A percentile compares a stretch with the other conserved stretches of the same genome.
Conservation (phyloP, 2,797 vertebrate genomes). For the Eleutherodactylus coqui region DNA sequence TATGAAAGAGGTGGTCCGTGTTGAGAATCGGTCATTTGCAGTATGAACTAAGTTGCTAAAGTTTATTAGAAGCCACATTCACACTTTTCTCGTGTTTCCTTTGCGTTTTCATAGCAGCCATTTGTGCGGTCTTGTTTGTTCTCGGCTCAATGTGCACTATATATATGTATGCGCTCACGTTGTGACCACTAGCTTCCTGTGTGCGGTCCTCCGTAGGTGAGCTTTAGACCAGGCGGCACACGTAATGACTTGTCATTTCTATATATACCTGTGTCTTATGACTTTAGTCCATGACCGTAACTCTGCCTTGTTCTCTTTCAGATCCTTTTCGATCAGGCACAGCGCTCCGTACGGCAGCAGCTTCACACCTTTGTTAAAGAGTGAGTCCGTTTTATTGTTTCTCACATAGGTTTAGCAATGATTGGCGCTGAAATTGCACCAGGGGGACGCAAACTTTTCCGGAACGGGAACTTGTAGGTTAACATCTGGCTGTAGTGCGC, state of each 20-base stretch:
- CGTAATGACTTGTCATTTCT: no score
- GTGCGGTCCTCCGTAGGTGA: not conserved
- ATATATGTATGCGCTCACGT: not conserved
- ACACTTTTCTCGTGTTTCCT: no score
- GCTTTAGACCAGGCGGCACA: no score
- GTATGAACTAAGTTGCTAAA: not conserved
- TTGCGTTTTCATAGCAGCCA: no score
- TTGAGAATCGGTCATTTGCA: not conserved
- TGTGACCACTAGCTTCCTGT: not conserved
- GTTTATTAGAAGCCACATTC: not conserved
- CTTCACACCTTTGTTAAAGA: slow-evolving; percentile 96
- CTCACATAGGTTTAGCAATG: not conserved
- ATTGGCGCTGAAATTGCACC: not conserved
- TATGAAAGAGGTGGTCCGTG: not conserved
- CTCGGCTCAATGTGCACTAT: not conserved
- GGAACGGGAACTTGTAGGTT: not conserved
- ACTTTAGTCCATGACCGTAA: not conserved
- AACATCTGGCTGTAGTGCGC: no score
- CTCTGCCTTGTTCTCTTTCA: slow-evolving; percentile 66
- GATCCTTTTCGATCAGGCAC: slow-evolving; percentile 97
- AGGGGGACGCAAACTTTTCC: not conserved
- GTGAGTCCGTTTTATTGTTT: slow-evolving; percentile 78
- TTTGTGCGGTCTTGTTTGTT: no score
- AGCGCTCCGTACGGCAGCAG: slow-evolving; percentile 94
- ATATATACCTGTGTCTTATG: no score